These are phyloP conservation scores for Danionella dracula DNA, from an alignment of 2,797 vertebrate species.

Conservation along the genomic window DNA sequence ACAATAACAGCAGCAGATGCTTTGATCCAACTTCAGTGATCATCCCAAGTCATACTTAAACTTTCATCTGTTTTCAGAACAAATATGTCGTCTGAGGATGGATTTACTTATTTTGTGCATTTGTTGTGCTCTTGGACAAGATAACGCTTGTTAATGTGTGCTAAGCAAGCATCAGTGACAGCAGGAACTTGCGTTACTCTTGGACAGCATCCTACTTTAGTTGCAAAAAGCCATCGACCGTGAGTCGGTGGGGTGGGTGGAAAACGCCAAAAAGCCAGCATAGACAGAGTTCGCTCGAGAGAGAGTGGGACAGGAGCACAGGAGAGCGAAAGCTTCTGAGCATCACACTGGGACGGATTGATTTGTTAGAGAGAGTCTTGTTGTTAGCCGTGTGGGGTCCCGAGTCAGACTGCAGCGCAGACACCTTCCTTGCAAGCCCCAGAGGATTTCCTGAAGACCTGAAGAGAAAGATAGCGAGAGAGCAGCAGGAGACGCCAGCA, in stretches of 20 bases:
- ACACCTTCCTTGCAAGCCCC: not conserved
- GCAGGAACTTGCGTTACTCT: too few species aligned
- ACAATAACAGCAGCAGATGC: too few species aligned
- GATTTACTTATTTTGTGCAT: too few species aligned
- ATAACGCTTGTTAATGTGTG: too few species aligned
- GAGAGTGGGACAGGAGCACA: conserved; percentile 23
- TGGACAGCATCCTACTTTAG: too few species aligned
- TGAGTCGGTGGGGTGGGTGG: conserved; percentile 23
- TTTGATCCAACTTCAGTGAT: too few species aligned
- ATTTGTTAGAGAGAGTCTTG: conserved; percentile 52
- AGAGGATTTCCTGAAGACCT: conserved; percentile 46
- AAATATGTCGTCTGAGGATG: too few species aligned
- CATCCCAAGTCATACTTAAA: too few species aligned
- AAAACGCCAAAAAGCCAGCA: conserved; percentile 6
- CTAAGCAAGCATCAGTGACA: too few species aligned
- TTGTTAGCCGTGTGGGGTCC: conserved; percentile 39
- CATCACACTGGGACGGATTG: conserved; percentile 39
- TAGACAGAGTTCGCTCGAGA: conserved; percentile 11
- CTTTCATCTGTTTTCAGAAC: too few species aligned
- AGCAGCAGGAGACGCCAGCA: conserved; percentile 16
- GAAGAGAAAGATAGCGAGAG: conserved; percentile 12
- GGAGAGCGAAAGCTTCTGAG: not conserved
- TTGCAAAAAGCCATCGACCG: not conserved
- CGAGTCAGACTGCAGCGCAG: conserved; percentile 27
- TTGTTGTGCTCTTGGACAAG: too few species aligned